Evolutionary conservation across 2,113 vertebrate species (phyloP).

Genomic region (Microcebus tavaratra): DNA sequence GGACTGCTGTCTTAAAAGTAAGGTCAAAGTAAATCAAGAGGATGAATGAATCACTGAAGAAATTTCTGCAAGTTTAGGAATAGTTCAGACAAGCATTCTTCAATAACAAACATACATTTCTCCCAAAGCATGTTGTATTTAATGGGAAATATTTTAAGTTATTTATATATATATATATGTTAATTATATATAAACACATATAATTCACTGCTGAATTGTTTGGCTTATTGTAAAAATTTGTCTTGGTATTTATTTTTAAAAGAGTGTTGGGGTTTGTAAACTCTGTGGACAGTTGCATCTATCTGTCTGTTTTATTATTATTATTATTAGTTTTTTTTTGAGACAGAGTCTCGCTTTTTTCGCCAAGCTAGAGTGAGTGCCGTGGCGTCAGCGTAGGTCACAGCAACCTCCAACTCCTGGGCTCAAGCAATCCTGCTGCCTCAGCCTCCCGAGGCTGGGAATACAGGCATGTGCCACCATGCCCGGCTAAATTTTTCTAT

Average conservation of each 20-base stretch:
- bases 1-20: background rate
- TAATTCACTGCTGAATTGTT: conserved; percentile 16
- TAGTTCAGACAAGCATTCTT: conserved; percentile 37
- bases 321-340: too few species aligned
- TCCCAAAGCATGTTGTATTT: background rate
- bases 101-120: background rate
- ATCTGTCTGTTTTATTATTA: background rate
- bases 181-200: background rate
- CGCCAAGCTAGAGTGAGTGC: too few species aligned
- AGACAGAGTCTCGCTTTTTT: too few species aligned
- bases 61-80: conserved; percentile 22
- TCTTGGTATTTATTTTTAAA: background rate
- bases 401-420: too few species aligned
- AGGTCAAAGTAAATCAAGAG: conserved; percentile 2
- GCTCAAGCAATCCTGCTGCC: too few species aligned
- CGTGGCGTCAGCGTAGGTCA: too few species aligned
- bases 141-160: conserved; percentile 28
- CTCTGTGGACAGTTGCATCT: background rate
- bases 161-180: background rate
- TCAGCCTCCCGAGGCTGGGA: too few species aligned
- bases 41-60: conserved; percentile 34
- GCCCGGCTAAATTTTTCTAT: too few species aligned
- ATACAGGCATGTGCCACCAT: too few species aligned
- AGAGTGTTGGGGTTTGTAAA: background rate
- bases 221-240: conserved; percentile 43